Evolutionary conservation across 2,888 invertebrate species (phyloP), one percentile per base, ranked within the genome.

Genomic region (Lasioglossum oenotherae): DNA sequence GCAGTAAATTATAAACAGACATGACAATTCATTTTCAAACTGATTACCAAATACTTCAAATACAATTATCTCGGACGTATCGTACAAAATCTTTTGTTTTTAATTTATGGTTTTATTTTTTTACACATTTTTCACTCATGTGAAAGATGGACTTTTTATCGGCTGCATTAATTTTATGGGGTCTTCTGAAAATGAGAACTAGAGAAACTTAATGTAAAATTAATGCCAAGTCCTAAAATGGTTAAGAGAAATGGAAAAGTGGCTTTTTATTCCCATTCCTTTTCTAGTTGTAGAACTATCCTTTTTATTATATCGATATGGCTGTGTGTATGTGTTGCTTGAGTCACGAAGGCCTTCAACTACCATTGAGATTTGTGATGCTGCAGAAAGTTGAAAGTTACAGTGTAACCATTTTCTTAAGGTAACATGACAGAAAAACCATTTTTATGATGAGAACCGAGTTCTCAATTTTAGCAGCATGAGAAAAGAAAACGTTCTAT

Each of bases 321-420:
- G 4, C 0, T 60, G 10, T 53, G 53, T 19, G 35, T 35, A 23
- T 53, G 2, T 53, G 53, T 19, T 53, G 8, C n/a, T n/a, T 53
- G 53, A 10, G 53, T n/a, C 23, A 10, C 23, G 53, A 53, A 60
- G 27, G 12, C 60, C 60, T 31, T 64, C 31, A 16, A 31, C 31
- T 16, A 64, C 5, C 60, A 6, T 64, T 64, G 14, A 64, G 27
- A 64, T 31, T 64, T 64, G 5, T 64, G 27, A 64, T 31, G 27
- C 60, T 60, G 31, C 60, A 64, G n/a, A 64, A 64, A 64, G 60
- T 60, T 27, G 60, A 64, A 64, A 31, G n/a, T 64, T 16, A 64
- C 31, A 5, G 60, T 16, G 60, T 31, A 31, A 64, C 60, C 27
- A 64, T 31, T 64, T 64, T 64, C 60, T 64, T 64, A 64, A 64